A percentile compares a stretch with the other conserved stretches of the same genome.
phyloP scores from a whole-genome alignment of 2,797 vertebrate species.

The Sardinella longiceps region DNA sequence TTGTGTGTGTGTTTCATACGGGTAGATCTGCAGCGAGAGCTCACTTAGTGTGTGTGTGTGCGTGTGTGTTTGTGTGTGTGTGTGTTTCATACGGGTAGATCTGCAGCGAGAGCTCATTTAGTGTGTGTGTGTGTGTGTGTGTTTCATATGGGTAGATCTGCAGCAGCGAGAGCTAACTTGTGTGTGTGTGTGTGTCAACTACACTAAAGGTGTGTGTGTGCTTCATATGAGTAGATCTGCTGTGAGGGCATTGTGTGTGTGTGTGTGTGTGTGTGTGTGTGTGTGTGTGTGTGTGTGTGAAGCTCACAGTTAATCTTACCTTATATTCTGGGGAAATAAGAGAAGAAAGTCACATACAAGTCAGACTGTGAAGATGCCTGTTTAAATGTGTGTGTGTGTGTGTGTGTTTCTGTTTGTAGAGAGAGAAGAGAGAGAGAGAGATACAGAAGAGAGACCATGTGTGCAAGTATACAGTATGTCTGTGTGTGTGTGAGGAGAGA shows the following conservation, averaged over 20 bases:
- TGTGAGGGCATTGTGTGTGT: neutral
- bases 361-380: too few relatives aligned
- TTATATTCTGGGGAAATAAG: slow-evolving; percentile 85
- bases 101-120: too few relatives aligned
- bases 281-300: neutral
- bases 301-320: slow-evolving; percentile 73
- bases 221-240: too few relatives aligned
- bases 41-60: too few relatives aligned
- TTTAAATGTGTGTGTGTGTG: too few relatives aligned
- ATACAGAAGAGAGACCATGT: too few relatives aligned
- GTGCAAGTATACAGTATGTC: neutral
- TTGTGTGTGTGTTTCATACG: neutral
- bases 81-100: too few relatives aligned
- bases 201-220: too few relatives aligned
- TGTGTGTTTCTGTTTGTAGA: too few relatives aligned
- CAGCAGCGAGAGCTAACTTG: too few relatives aligned
- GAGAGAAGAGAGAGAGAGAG: neutral
- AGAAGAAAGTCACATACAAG: slow-evolving; percentile 41
- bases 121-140: neutral
- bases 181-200: neutral
- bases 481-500: neutral
- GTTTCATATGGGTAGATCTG: neutral
- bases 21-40: neutral
- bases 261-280: neutral
- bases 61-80: too few relatives aligned